These are phyloP conservation scores for Saimiri boliviensis DNA, from an alignment of 2,113 vertebrate genomes.

Conservation along the genomic window DNA sequence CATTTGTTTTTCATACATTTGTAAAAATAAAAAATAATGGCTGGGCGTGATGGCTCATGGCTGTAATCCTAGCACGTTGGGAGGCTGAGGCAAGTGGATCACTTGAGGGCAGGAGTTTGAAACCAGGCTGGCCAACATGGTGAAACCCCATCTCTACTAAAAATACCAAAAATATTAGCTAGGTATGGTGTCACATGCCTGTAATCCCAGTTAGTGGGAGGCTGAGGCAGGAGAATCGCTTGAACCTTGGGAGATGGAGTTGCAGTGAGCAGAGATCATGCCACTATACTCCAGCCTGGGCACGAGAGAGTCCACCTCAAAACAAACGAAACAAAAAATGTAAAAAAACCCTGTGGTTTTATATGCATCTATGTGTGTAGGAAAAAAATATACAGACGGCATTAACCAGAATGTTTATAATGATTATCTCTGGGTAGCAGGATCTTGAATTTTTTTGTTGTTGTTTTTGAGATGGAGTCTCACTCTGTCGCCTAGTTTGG, in stretches of 20 bases:
- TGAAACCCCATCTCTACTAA: too few relatives aligned
- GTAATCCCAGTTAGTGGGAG: not conserved
- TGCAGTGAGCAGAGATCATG: not conserved
- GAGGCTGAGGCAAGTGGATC: too few relatives aligned
- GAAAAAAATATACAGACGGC: not conserved
- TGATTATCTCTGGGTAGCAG: not conserved
- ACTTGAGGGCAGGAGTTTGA: too few relatives aligned
- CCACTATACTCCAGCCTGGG: not conserved
- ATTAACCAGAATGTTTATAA: not conserved
- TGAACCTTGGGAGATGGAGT: not conserved
- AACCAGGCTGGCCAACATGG: too few relatives aligned
- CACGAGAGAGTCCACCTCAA: not conserved
- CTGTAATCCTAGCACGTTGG: too few relatives aligned
- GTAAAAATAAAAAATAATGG: too few relatives aligned
- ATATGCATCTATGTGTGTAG: not conserved
- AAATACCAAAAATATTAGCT: not conserved
- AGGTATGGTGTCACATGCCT: not conserved
- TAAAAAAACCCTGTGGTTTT: not conserved
- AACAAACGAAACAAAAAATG: not conserved
- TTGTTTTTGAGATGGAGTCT: too few relatives aligned
- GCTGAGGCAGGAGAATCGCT: not conserved
- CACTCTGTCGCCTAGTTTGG: too few relatives aligned
- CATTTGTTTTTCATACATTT: too few relatives aligned
- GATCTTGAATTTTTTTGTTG: not conserved
- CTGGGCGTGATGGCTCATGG: too few relatives aligned